Percentiles rank a stretch among this genome's conserved stretches.
Conservation (phyloP, 2,888 invertebrate genomes). For the Zhuqinia jingwanae region DNA sequence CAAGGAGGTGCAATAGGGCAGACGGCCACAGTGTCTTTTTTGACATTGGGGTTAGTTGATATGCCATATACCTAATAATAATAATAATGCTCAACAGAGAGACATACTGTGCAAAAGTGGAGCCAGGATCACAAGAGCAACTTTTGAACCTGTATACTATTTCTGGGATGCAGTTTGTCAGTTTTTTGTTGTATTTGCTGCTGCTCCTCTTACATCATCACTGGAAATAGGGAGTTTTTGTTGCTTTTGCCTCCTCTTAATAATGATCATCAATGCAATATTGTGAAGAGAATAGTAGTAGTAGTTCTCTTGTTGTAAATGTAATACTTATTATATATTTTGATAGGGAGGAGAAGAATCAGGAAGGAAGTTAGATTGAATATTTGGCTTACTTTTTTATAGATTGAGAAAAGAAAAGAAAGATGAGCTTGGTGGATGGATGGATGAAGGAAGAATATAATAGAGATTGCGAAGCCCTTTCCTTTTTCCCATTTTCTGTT, state of each 20-base stretch:
- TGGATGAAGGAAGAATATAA: constrained; percentile 66
- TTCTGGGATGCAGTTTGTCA: constrained; percentile 31
- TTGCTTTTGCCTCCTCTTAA: background rate
- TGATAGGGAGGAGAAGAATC: background rate
- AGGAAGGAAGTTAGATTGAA: constrained; percentile 74
- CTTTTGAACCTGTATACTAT: constrained; percentile 45
- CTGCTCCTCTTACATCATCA: constrained; percentile 36
- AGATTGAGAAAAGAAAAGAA: constrained; percentile 68
- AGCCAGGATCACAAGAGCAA: constrained; percentile 38
- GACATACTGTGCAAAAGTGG: too few relatives aligned
- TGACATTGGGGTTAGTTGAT: constrained; percentile 48
- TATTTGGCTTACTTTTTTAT: constrained; percentile 67
- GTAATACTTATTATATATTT: too few relatives aligned
- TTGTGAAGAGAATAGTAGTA: background rate
- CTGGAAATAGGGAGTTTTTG: constrained; percentile 7
- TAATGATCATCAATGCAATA: background rate
- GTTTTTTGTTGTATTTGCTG: too few relatives aligned
- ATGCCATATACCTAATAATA: background rate
- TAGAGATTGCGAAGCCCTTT: constrained; percentile 68
- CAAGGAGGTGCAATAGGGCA: constrained; percentile 35
- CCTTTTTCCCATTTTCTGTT: constrained; percentile 70
- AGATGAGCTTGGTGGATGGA: constrained; percentile 61
- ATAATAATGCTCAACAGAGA: too few relatives aligned
- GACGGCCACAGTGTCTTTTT: constrained; percentile 15
- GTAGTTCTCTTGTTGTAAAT: too few relatives aligned